Evolutionary conservation across 2,113 vertebrate species (phyloP), one percentile per base, ranked within the genome.

Genomic region (Anarrhichthys ocellatus): DNA sequence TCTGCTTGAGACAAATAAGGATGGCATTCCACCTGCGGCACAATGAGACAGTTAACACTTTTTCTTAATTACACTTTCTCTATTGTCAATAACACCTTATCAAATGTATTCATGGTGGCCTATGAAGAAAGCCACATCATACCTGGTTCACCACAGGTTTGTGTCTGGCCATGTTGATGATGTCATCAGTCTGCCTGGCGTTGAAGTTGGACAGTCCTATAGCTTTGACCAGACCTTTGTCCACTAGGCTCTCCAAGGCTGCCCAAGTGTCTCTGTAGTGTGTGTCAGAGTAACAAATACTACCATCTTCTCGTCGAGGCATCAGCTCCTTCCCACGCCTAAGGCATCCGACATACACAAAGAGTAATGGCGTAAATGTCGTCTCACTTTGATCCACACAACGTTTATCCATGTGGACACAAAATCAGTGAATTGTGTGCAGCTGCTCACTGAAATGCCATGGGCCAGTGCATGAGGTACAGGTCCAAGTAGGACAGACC

Each of bases 401-500:
- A 9, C n/a, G 27, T 38, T 34, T 34, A 40, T 13, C 15, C 58
- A 15, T 10, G 8, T 2, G 9, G 13, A 48, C 27, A 66, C 20
- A n/a, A 13, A 29, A 20, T 32, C 2, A 20, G 8, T 14, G 22
- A 10, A 36, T 6, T 67, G 36, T 54, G 52, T 44, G 62, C 34
- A 32, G 58, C 27, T 27, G 74, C 94, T 93, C 83, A 94, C 94
- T 93, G 89, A 77, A 96, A 95, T n/a, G 93, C 95, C 91, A 95
- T 94, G 40, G 95, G 94, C 95, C 94, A 96, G 86, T 96, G 95
- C 85, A 96, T 94, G n/a, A 95, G 94, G 87, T 95, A 95, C 40
- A 96, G 90, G 73, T 96, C 94, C 85, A 96, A 50, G 71, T 93
- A 95, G 76, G 80, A 76, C 34, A 95, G 91, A 61, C 91, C 89